phyloP scores from a whole-genome alignment of 2,113 vertebrate species.

The Clarias macrocephalus region DNA sequence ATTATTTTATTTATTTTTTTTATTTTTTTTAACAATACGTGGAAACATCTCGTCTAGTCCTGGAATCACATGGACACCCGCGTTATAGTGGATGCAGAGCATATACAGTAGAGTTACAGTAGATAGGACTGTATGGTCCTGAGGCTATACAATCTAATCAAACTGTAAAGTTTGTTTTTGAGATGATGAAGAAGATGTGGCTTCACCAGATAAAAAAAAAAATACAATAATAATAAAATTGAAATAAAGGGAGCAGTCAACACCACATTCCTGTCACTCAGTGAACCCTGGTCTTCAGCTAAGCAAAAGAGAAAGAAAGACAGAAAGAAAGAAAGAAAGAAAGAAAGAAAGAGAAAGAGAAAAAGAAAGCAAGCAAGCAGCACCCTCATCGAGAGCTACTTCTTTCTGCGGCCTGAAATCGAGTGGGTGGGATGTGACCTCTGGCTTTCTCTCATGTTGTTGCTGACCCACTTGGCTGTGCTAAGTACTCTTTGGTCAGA shows the following conservation, averaged over 20 bases:
- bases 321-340: conserved; percentile 39
- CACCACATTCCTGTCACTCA: conserved; percentile 71
- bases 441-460: conserved; percentile 49
- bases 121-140: neutral
- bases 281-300: conserved; percentile 65
- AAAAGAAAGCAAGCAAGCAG: conserved; percentile 28
- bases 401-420: conserved; percentile 40
- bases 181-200: conserved; percentile 53
- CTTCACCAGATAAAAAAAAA: conserved; percentile 70
- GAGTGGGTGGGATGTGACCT: conserved; percentile 51
- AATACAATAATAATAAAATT: too few species aligned
- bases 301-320: conserved; percentile 43
- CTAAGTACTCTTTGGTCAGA: conserved; percentile 53
- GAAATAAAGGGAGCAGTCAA: conserved; percentile 43
- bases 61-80: neutral
- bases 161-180: conserved; percentile 34
- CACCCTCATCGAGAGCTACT: conserved; percentile 38
- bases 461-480: conserved; percentile 54
- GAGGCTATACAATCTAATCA: neutral
- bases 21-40: neutral
- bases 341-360: conserved; percentile 33
- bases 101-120: neutral
- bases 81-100: neutral
- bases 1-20: conserved; percentile 3
- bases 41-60: neutral